phyloP scores from a whole-genome alignment of 1,140 invertebrate species.

The Meloidogyne floridensis region DNA sequence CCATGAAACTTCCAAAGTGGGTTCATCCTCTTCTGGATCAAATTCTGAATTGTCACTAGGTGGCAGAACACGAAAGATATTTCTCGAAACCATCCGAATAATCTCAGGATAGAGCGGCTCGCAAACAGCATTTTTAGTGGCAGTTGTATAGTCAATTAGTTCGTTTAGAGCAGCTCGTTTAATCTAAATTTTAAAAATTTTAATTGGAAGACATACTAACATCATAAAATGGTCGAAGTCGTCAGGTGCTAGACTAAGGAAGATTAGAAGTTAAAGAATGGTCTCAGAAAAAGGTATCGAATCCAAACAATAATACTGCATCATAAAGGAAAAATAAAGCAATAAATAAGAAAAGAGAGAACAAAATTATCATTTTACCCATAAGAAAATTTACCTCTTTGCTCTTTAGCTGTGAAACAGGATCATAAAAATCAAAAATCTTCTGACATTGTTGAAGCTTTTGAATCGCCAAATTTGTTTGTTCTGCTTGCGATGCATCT shows the following conservation, averaged over 20 bases:
- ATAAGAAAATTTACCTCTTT: constrained; percentile 70
- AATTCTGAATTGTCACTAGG: constrained; percentile 64
- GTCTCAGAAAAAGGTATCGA: too few species aligned
- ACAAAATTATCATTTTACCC: neutral
- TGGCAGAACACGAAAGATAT: constrained; percentile 64
- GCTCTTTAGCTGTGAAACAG: constrained; percentile 66
- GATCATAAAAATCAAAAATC: constrained; percentile 69
- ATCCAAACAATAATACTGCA: too few species aligned
- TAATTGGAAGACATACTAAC: neutral
- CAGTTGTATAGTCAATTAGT: constrained; percentile 66
- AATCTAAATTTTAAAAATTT: constrained; percentile 51
- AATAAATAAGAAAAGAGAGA: too few species aligned
- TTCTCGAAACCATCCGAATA: constrained; percentile 66
- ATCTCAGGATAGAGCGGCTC: constrained; percentile 67
- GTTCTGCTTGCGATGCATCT: constrained; percentile 77
- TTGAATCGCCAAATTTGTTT: constrained; percentile 69
- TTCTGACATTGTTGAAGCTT: constrained; percentile 71
- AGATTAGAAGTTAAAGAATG: too few species aligned
- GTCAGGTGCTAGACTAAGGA: too few species aligned
- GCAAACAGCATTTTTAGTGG: constrained; percentile 61
- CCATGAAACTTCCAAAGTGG: constrained; percentile 65
- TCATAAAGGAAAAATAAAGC: too few species aligned
- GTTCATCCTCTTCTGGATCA: constrained; percentile 65
- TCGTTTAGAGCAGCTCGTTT: constrained; percentile 67
- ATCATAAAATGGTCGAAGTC: too few species aligned